Conservation (phyloP, 2,888 invertebrate species). For the Melinaea menophilus region DNA sequence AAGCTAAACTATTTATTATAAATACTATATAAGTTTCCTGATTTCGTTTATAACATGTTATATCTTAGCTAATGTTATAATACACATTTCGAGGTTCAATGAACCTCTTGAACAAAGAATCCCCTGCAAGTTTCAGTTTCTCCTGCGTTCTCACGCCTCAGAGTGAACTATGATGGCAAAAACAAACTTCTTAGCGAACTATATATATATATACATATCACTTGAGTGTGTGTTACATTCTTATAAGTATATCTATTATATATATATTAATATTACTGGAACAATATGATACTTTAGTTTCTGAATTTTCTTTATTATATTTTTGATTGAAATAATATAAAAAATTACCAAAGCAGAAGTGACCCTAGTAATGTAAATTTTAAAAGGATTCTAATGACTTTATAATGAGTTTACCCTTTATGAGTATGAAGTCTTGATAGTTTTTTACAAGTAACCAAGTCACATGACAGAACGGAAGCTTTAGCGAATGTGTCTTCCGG, state of each 20-base stretch:
- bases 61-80: background rate
- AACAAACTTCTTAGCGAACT: conserved; percentile 37
- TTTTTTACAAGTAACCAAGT: conserved; percentile 29
- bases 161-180: conserved; percentile 66
- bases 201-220: conserved; percentile 1
- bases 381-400: conserved; percentile 12
- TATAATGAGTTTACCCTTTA: conserved; percentile 24
- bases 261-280: no score
- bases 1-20: no score
- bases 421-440: conserved; percentile 23
- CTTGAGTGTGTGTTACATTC: no score
- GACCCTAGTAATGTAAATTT: background rate
- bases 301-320: no score
- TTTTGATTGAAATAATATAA: no score
- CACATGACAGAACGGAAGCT: conserved; percentile 59
- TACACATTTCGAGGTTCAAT: conserved; percentile 48
- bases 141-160: conserved; percentile 58
- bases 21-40: no score
- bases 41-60: no score
- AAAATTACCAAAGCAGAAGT: no score
- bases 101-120: conserved; percentile 72
- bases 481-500: conserved; percentile 68
- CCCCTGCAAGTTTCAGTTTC: conserved; percentile 67
- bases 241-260: no score
- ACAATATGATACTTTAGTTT: no score